Evolutionary conservation across 1,140 invertebrate genomes (phyloP).

Genomic region (Cotesia glomerata): DNA sequence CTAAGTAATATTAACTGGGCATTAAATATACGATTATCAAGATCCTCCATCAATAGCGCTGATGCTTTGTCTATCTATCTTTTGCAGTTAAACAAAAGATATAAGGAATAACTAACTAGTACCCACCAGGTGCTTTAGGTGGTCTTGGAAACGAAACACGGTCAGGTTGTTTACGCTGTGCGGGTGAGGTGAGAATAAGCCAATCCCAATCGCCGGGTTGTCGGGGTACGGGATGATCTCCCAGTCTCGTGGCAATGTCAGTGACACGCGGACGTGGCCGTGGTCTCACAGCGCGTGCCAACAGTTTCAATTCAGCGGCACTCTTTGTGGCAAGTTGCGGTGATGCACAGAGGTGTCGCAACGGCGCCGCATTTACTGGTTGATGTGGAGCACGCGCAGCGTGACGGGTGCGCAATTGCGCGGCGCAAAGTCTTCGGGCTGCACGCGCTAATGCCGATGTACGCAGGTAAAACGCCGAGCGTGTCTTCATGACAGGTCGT

Average conservation of each 20-base stretch:
- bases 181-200: slow-evolving; percentile 80
- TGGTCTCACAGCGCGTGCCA: slow-evolving; percentile 80
- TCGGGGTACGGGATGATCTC: slow-evolving; percentile 64
- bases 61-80: too few species aligned
- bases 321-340: slow-evolving; percentile 84
- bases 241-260: slow-evolving; percentile 78
- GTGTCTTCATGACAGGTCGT: slow-evolving; percentile 93
- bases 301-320: slow-evolving; percentile 75
- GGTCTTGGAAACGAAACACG: slow-evolving; percentile 86
- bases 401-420: slow-evolving; percentile 83
- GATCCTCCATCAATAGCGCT: too few species aligned
- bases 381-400: slow-evolving; percentile 84
- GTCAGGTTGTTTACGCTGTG: slow-evolving; percentile 78
- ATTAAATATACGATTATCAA: background rate
- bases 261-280: slow-evolving; percentile 77
- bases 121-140: slow-evolving; percentile 77
- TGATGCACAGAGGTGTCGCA: slow-evolving; percentile 68
- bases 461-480: slow-evolving; percentile 93
- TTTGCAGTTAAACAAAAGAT: too few species aligned
- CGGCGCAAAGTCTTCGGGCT: slow-evolving; percentile 82
- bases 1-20: background rate
- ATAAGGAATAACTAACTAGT: background rate
- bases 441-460: slow-evolving; percentile 88
- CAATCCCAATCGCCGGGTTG: slow-evolving; percentile 76
- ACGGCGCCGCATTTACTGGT: slow-evolving; percentile 68